phyloP scores from a whole-genome alignment of 2,888 invertebrate species.

The Coleophora flavipennella region DNA sequence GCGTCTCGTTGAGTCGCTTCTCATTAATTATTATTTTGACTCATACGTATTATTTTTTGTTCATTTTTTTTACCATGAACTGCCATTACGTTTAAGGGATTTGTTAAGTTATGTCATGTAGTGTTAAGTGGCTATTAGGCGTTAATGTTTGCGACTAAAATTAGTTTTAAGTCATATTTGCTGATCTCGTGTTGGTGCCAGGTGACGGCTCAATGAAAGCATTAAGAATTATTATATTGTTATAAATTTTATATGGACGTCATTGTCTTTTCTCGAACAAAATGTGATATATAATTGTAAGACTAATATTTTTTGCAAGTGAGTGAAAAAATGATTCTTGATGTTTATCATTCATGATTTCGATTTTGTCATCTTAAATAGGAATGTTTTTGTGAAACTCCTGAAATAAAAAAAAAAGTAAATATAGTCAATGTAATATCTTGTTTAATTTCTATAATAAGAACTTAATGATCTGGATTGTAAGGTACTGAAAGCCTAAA shows the following conservation, averaged over 20 bases:
- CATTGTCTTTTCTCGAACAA: conserved; percentile 66
- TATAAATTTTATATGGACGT: conserved; percentile 66
- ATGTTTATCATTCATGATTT: conserved; percentile 59
- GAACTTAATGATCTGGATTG: too few species aligned
- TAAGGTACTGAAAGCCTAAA: too few species aligned
- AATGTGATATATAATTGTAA: conserved; percentile 71
- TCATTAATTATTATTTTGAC: conserved; percentile 24
- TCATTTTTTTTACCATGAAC: conserved; percentile 46
- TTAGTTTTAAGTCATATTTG: conserved; percentile 54
- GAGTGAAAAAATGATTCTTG: conserved; percentile 65
- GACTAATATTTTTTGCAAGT: conserved; percentile 61
- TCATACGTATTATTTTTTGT: conserved; percentile 41
- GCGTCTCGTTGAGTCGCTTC: conserved; percentile 36
- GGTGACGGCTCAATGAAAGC: conserved; percentile 62
- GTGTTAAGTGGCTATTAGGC: conserved; percentile 57
- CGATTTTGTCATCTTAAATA: conserved; percentile 65
- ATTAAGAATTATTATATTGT: conserved; percentile 68
- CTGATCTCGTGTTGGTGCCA: conserved; percentile 68
- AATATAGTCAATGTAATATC: too few species aligned
- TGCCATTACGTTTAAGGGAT: conserved; percentile 58
- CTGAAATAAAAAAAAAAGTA: conserved; percentile 47
- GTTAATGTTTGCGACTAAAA: conserved; percentile 52
- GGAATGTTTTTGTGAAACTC: conserved; percentile 66
- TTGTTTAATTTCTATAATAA: too few species aligned
- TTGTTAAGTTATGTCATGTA: conserved; percentile 59